A percentile compares a stretch with the other conserved stretches of the same genome.
phyloP scores from a whole-genome alignment of 2,797 vertebrate genomes.

The Crenichthys baileyi region DNA sequence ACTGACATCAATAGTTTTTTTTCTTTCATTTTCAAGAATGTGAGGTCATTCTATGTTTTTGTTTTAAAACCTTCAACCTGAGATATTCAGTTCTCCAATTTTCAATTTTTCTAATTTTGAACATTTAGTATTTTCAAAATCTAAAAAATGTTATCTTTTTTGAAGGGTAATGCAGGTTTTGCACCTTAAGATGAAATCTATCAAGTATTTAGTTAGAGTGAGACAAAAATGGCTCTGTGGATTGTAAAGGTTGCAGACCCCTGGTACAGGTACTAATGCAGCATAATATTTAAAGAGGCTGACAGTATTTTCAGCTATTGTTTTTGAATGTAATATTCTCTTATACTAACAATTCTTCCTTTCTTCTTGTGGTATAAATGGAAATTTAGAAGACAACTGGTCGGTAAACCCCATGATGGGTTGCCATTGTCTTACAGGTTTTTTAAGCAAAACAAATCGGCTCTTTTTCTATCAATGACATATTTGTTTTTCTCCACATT shows the following conservation, averaged over 20 bases:
- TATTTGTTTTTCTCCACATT: neutral
- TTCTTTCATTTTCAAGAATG: no score
- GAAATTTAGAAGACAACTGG: constrained; percentile 13
- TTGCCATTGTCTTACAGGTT: neutral
- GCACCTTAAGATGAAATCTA: neutral
- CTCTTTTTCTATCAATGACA: neutral
- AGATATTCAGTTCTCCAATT: neutral
- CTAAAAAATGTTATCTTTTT: neutral
- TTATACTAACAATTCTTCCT: constrained; percentile 11
- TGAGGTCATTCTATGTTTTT: neutral
- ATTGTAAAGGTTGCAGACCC: neutral
- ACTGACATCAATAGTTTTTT: neutral
- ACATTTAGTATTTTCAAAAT: neutral
- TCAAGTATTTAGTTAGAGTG: neutral
- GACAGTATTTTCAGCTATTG: constrained; percentile 16
- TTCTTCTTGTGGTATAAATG: constrained; percentile 15
- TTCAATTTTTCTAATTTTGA: neutral
- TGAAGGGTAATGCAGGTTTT: neutral
- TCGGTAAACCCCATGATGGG: constrained; percentile 16
- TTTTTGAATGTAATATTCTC: constrained; percentile 13
- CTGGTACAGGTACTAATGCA: constrained; percentile 13
- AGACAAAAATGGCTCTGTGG: neutral
- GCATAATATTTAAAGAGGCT: constrained; percentile 4
- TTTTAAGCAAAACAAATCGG: constrained; percentile 14
- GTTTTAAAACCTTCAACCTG: neutral